Conservation (phyloP, 1,140 invertebrate genomes). For the Parasteatoda tepidariorum region DNA sequence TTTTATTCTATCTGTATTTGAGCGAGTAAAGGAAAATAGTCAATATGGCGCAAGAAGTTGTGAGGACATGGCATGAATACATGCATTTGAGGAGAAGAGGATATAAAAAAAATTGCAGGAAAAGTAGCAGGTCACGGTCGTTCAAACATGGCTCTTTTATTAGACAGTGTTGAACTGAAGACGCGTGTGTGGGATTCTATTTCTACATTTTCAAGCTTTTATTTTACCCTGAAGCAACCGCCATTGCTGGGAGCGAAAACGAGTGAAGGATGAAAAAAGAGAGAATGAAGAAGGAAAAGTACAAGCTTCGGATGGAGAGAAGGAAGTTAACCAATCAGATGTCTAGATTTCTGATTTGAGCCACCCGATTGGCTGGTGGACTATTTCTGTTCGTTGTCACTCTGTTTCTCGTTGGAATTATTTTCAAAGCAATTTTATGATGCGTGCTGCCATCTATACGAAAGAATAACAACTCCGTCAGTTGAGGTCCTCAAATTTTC, state of each 20-base stretch:
- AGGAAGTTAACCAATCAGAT: conserved; percentile 28
- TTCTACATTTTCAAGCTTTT: not conserved
- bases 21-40: too few relatives aligned
- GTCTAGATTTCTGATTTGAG: conserved; percentile 44
- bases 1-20: too few relatives aligned
- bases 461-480: not conserved
- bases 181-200: not conserved
- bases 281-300: not conserved
- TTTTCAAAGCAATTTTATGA: not conserved
- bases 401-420: not conserved
- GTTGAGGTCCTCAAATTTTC: too few relatives aligned
- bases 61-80: not conserved
- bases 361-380: conserved; percentile 15
- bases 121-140: not conserved
- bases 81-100: not conserved
- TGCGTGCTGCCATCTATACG: conserved; percentile 27
- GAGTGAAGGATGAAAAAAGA: not conserved
- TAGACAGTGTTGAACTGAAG: not conserved
- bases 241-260: not conserved
- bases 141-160: not conserved
- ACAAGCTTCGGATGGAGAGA: not conserved
- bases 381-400: conserved; percentile 7
- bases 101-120: not conserved
- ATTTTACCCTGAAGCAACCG: not conserved
- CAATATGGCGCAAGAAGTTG: too few relatives aligned